phyloP scores from a whole-genome alignment of 1,140 invertebrate species.

The Frieseomelitta varia region DNA sequence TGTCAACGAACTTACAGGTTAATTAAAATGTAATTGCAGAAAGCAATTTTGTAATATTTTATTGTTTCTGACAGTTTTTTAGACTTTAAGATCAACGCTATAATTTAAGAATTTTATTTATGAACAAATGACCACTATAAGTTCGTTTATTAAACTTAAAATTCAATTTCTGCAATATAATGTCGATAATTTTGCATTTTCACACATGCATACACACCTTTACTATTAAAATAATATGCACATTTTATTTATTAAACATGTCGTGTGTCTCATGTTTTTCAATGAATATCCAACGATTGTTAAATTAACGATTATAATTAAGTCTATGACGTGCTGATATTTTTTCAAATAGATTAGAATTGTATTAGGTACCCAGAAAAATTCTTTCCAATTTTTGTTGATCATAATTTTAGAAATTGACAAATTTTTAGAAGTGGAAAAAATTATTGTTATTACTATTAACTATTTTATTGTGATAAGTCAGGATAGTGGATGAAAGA shows the following conservation, averaged over 20 bases:
- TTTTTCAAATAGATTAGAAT: slow-evolving; percentile 5
- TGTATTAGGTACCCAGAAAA: not conserved
- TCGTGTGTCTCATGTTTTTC: slow-evolving; percentile 21
- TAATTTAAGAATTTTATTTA: not conserved
- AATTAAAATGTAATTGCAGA: not conserved
- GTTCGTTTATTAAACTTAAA: slow-evolving; percentile 55
- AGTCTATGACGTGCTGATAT: slow-evolving; percentile 11
- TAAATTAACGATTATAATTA: slow-evolving; percentile 25
- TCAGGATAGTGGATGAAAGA: too few species aligned
- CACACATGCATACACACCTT: not conserved
- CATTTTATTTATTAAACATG: slow-evolving; percentile 41
- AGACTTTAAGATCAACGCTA: not conserved
- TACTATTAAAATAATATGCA: slow-evolving; percentile 13
- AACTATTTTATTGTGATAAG: too few species aligned
- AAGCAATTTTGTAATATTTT: slow-evolving; percentile 18
- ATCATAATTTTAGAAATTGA: too few species aligned
- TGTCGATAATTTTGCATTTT: slow-evolving; percentile 37
- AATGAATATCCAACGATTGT: not conserved
- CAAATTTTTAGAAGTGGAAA: too few species aligned
- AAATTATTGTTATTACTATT: too few species aligned
- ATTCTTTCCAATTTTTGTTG: too few species aligned
- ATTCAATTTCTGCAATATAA: slow-evolving; percentile 35
- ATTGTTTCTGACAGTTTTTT: slow-evolving; percentile 4
- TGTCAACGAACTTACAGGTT: slow-evolving; percentile 3
- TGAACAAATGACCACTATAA: slow-evolving; percentile 57